These are phyloP conservation scores for Drosophila macrothrix DNA, from an alignment of 2,888 invertebrate genomes.

Conservation along the genomic window DNA sequence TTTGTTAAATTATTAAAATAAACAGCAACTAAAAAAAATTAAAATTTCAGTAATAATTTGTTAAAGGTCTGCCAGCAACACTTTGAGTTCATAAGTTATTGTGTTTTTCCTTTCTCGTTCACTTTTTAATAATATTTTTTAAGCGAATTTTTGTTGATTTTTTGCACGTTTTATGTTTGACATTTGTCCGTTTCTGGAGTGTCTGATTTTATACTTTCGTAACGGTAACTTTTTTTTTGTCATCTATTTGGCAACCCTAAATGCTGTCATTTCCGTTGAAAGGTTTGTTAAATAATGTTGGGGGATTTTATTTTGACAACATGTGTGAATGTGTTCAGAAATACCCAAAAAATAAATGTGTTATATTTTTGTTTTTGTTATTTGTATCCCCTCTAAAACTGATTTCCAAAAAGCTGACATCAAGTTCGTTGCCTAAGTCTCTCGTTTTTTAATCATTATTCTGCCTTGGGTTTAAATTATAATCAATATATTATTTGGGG, in stretches of 20 bases:
- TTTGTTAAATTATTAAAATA: slow-evolving; percentile 45
- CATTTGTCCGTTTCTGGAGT: slow-evolving; percentile 52
- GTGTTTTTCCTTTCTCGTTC: slow-evolving; percentile 14
- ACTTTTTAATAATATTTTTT: slow-evolving; percentile 29
- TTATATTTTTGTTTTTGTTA: background rate
- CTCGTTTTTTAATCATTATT: slow-evolving; percentile 35
- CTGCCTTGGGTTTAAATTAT: background rate
- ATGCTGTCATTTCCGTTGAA: slow-evolving; percentile 72
- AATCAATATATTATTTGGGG: background rate
- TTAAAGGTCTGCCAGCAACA: slow-evolving; percentile 25
- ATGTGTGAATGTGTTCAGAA: background rate
- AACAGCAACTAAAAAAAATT: slow-evolving; percentile 39
- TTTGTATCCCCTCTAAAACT: background rate
- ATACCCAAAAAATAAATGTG: background rate
- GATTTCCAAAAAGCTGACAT: background rate
- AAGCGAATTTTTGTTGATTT: slow-evolving; percentile 46
- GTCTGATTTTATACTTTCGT: slow-evolving; percentile 32
- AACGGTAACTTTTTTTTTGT: slow-evolving; percentile 51
- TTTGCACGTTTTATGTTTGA: slow-evolving; percentile 55
- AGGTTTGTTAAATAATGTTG: slow-evolving; percentile 54
- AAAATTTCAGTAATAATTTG: slow-evolving; percentile 33
- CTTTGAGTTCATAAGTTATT: slow-evolving; percentile 17
- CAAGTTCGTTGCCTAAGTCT: slow-evolving; percentile 61
- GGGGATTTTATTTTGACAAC: slow-evolving; percentile 5
- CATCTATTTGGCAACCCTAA: slow-evolving; percentile 53